phyloP scores from a whole-genome alignment of 2,888 invertebrate species.

The Xanthorhoe designata region DNA sequence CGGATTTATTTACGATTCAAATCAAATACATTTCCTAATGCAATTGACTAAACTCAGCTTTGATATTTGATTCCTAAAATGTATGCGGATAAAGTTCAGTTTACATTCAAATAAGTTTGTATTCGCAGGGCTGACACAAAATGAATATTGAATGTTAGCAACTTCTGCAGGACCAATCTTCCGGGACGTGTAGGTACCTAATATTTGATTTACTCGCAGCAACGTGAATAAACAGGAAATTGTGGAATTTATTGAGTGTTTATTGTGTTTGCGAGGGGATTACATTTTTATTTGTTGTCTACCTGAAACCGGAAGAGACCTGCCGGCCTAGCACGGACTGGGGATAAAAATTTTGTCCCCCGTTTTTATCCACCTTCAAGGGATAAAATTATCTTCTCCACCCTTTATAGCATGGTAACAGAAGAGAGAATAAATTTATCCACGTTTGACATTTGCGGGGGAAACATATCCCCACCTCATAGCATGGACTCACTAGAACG shows the following conservation, averaged over 20 bases:
- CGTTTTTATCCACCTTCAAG: no score
- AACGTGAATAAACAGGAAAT: slow-evolving; percentile 36
- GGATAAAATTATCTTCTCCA: no score
- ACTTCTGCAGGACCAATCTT: slow-evolving; percentile 28
- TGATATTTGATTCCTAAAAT: slow-evolving; percentile 9
- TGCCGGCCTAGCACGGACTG: no score
- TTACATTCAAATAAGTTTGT: slow-evolving; percentile 20
- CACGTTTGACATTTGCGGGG: no score
- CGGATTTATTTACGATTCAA: slow-evolving; percentile 16
- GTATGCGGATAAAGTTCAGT: slow-evolving; percentile 22
- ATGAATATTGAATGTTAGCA: slow-evolving; percentile 36
- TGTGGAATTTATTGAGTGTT: slow-evolving; percentile 30
- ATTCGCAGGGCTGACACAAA: slow-evolving; percentile 32
- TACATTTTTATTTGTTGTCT: slow-evolving; percentile 10
- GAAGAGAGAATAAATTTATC: no score
- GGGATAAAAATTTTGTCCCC: no score
- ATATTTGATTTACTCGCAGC: slow-evolving; percentile 35
- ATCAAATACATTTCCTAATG: slow-evolving; percentile 22
- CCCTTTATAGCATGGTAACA: no score
- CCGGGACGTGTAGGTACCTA: slow-evolving; percentile 25
- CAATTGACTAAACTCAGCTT: slow-evolving; percentile 13
- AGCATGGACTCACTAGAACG: no score
- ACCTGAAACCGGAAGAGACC: neutral
- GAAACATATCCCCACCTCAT: no score
- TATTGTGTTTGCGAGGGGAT: slow-evolving; percentile 31